Evolutionary conservation across 92 coral and sea anemone species (phyloP), one percentile per base, ranked within the genome.

Genomic region (Zoanthus solanderi): DNA sequence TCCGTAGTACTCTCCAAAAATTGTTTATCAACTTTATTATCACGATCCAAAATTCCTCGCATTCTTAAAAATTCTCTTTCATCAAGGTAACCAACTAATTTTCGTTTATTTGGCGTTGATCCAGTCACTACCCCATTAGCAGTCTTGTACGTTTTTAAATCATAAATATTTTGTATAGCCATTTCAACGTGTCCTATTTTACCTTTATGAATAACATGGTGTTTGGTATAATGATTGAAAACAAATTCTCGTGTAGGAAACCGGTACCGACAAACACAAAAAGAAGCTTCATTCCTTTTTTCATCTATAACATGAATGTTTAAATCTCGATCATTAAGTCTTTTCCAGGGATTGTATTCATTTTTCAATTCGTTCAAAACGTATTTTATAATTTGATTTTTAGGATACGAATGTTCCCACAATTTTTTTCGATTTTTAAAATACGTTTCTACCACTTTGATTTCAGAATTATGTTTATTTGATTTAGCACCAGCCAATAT

Each of bases 361-460:
- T 4, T 57, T 12, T 57, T 57, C 17, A 57, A 12, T 12, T 57
- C 16, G 0, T 12, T 1, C n/a, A 57, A 57, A 57, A 57, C 65
- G 4, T 57, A 4, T 9, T 12, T 12, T 12, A 7, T 57, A 12
- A 57, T 57, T 4, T 57, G 15, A 9, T 57, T 13, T 71, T 29
- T 30, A 29, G 75, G 75, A 71, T 71, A 71, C 5, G 75, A 71
- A 0, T 30, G 34, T 71, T 71, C 75, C 75, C 75, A 71, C 37
- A 3, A 2, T 8, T 71, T 71, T 71, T 28, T 30, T 71, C 75
- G 75, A 71, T 71, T 71, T 28, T 71, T 71, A 30, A 71, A 71
- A 71, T 71, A 71, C 47, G 31, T 71, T 71, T 71, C 47, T 1
- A 71, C 75, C 11, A 30, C 11, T 30, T 71, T 71, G 47, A 71